Percentiles rank a stretch among this genome's conserved stretches.
Conservation (phyloP, 2,888 invertebrate species). For the Chydorus sphaericus region DNA sequence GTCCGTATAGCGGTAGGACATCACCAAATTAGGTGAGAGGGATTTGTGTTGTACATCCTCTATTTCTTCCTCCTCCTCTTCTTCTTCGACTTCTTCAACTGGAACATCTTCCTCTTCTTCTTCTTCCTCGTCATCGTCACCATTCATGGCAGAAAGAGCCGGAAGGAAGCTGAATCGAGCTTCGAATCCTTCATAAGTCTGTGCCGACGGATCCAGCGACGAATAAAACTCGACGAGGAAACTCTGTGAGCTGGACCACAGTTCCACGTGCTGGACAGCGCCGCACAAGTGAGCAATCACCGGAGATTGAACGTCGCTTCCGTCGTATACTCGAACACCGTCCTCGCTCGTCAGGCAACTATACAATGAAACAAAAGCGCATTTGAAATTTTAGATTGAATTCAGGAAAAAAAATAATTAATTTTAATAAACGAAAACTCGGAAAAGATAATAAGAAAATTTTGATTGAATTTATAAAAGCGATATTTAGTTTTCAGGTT, state of each 20-base stretch:
- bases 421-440: no score
- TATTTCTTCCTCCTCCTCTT: not conserved
- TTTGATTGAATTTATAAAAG: no score
- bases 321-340: constrained; percentile 72
- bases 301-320: constrained; percentile 52
- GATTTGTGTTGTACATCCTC: not conserved
- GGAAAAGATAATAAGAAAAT: no score
- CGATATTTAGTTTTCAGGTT: no score
- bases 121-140: constrained; percentile 8
- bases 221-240: constrained; percentile 71
- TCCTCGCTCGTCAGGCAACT: constrained; percentile 70
- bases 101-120: constrained; percentile 5
- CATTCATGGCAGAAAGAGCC: constrained; percentile 3
- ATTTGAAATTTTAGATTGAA: constrained; percentile 15
- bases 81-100: not conserved
- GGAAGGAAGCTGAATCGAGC: constrained; percentile 35
- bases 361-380: constrained; percentile 22
- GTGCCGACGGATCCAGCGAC: constrained; percentile 58
- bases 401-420: not conserved
- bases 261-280: constrained; percentile 57
- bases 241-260: constrained; percentile 68
- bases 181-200: constrained; percentile 45
- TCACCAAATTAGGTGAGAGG: not conserved
- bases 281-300: constrained; percentile 71
- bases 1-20: no score